Evolutionary conservation across 2,113 vertebrate genomes (phyloP).

Genomic region (Nipponia nippon): DNA sequence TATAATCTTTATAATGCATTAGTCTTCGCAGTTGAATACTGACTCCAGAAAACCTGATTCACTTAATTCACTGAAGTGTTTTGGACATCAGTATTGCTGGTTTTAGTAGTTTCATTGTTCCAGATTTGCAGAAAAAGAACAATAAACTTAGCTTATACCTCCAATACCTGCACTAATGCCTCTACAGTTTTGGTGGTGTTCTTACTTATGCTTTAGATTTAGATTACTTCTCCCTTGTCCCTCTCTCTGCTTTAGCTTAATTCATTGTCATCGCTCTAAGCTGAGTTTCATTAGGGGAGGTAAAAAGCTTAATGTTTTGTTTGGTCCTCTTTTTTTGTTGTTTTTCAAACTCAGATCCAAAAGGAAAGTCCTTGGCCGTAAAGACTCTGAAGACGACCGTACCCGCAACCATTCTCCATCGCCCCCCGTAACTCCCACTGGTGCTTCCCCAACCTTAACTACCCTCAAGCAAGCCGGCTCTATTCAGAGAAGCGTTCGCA

Average conservation of each 20-base stretch:
- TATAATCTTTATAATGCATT: neutral
- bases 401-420: slow-evolving; percentile 80
- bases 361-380: slow-evolving; percentile 94
- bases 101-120: neutral
- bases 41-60: neutral
- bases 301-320: neutral
- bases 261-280: neutral
- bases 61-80: neutral
- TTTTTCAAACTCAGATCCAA: slow-evolving; percentile 84
- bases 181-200: slow-evolving; percentile 24
- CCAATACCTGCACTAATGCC: neutral
- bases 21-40: neutral
- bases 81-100: neutral
- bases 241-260: neutral
- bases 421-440: slow-evolving; percentile 87
- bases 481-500: slow-evolving; percentile 90
- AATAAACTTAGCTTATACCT: neutral
- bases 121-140: slow-evolving; percentile 13
- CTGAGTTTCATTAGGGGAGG: neutral
- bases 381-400: slow-evolving; percentile 91
- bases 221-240: neutral
- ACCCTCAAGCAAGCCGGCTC: slow-evolving; percentile 83
- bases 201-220: neutral
- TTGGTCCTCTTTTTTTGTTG: neutral
- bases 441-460: slow-evolving; percentile 65